phyloP scores from a whole-genome alignment of 2,113 vertebrate genomes.

The Bufo gargarizans region DNA sequence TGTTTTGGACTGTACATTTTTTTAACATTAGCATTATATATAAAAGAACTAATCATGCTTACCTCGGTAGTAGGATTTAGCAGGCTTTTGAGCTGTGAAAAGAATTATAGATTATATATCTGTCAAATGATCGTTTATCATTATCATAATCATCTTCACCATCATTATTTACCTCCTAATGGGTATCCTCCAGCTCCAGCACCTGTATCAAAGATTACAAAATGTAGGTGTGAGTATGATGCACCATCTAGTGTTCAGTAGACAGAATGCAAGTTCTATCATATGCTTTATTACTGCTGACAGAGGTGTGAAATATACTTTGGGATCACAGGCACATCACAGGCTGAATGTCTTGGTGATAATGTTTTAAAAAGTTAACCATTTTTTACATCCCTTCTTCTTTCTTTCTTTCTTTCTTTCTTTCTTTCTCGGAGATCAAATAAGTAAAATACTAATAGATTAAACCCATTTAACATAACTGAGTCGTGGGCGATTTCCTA shows the following conservation, averaged over 20 bases:
- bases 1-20: too few relatives aligned
- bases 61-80: slow-evolving; percentile 54
- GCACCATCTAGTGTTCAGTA: slow-evolving; percentile 24
- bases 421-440: too few relatives aligned
- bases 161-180: slow-evolving; percentile 64
- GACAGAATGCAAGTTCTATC: slow-evolving; percentile 1
- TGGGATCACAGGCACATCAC: too few relatives aligned
- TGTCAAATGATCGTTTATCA: not conserved
- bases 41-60: not conserved
- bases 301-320: not conserved
- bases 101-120: not conserved
- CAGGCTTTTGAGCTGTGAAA: slow-evolving; percentile 43
- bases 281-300: not conserved
- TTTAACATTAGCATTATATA: too few relatives aligned
- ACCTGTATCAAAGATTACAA: slow-evolving; percentile 41
- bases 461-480: too few relatives aligned
- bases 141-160: too few relatives aligned
- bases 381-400: too few relatives aligned
- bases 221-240: not conserved
- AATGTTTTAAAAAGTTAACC: too few relatives aligned
- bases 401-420: too few relatives aligned
- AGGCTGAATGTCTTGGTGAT: too few relatives aligned
- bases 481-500: too few relatives aligned
- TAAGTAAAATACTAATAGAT: too few relatives aligned
- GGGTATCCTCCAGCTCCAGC: slow-evolving; percentile 68